Base-by-base conservation (phyloP, 1,140 invertebrate species). In the Trichoplusia ni region DNA sequence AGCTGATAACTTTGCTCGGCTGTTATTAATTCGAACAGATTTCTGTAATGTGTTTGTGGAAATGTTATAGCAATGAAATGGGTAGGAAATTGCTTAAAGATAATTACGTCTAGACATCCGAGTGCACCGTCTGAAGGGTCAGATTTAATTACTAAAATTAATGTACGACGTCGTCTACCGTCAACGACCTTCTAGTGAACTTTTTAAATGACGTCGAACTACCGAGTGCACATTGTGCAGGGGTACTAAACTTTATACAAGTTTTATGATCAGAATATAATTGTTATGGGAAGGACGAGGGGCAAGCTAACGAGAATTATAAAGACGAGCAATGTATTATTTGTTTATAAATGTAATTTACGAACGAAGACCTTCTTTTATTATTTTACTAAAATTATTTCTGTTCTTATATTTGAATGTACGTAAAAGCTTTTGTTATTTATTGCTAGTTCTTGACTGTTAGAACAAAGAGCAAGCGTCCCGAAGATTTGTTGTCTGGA, bases 91-190 rank as follows among this genome's bases (percentile, higher is more conserved):
- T 58, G 37, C 19, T 53, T 31, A 18, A 37, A 35, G 27, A 23
- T 53, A 53, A 53, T 53, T 31, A 35, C 53, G 37, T 58, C 37
- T 42, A 58, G 37, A 58, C 53, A 9, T 47, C 23, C 14, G 29
- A 47, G 44, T 47, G 23, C 29, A 9, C 14, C 11, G 21, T 40
- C 33, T 37, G 18, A 23, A 53, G 49, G 19, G 23, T 58, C 23
- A 42, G 31, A 58, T 58, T 58, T 42, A 42, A 58, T 42, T 58
- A 42, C 21, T 35, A 58, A 58, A 40, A 54, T 38, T 54, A 58
- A 58, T 58, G 21, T 25, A n/a, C 13, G 13, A 25, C 35, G 16
- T 11, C n/a, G 14, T 58, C 21, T 58, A 23, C 4, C 8, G 53
- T 29, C 16, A 16, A 29, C 19, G 35, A 29, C 53, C 25, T 42